phyloP scores from a whole-genome alignment of 2,113 vertebrate genomes.

The Phyllopteryx taeniolatus region DNA sequence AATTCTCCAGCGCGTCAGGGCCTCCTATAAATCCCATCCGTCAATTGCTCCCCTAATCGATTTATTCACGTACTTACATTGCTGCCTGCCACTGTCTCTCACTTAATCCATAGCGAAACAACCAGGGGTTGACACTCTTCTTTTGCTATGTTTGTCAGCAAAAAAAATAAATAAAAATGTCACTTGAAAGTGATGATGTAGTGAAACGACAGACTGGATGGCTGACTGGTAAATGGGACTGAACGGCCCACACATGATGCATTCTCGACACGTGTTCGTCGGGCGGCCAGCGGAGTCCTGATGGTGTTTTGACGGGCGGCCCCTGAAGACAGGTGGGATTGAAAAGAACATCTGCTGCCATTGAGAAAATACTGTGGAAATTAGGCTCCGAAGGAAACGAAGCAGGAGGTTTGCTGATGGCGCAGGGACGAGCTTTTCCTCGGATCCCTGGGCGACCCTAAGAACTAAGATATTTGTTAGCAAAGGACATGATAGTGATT shows the following conservation, averaged over 20 bases:
- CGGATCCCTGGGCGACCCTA: background rate
- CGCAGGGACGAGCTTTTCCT: constrained; percentile 10
- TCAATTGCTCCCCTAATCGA: constrained; percentile 68
- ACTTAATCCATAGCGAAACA: constrained; percentile 27
- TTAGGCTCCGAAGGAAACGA: constrained; percentile 19
- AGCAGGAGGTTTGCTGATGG: constrained; percentile 34
- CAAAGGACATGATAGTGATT: background rate
- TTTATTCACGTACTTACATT: constrained; percentile 61
- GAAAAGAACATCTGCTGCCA: constrained; percentile 64
- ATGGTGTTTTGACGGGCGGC: constrained; percentile 61
- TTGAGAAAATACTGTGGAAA: constrained; percentile 21
- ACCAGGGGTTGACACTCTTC: constrained; percentile 29
- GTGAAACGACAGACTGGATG: constrained; percentile 18
- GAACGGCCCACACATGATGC: constrained; percentile 28
- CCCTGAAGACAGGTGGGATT: constrained; percentile 34
- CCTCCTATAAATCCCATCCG: constrained; percentile 68
- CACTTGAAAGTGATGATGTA: constrained; percentile 17
- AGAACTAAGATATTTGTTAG: constrained; percentile 13
- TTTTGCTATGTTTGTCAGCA: constrained; percentile 36
- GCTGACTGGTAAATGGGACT: constrained; percentile 13
- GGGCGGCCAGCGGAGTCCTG: constrained; percentile 56
- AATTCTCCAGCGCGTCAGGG: constrained; percentile 65
- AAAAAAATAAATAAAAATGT: constrained; percentile 20
- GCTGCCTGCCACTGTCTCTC: constrained; percentile 48
- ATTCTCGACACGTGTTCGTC: constrained; percentile 52